Conservation (phyloP, 2,797 vertebrate species). For the Etheostoma perlongum region DNA sequence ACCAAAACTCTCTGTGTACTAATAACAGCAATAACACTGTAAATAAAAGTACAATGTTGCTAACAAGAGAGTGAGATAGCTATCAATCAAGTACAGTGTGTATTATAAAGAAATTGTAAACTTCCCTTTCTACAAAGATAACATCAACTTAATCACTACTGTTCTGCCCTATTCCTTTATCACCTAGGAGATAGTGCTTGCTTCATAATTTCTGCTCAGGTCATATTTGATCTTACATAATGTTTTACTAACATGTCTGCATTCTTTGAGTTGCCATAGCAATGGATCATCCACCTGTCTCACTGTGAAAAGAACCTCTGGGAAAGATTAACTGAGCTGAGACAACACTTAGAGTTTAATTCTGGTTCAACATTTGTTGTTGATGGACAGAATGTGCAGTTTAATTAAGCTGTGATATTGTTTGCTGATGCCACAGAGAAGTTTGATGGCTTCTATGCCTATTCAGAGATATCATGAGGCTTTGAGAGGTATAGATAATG, state of each 20-base stretch:
- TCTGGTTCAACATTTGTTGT: constrained; percentile 31
- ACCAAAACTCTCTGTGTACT: too few species aligned
- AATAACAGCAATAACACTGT: background rate
- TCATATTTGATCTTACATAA: constrained; percentile 43
- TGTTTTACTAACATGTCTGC: constrained; percentile 42
- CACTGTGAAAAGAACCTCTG: constrained; percentile 25
- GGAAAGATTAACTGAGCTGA: constrained; percentile 26
- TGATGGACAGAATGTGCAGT: background rate
- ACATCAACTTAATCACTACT: background rate
- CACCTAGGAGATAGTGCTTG: background rate
- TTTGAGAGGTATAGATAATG: constrained; percentile 7
- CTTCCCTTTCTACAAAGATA: background rate
- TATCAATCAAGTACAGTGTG: background rate
- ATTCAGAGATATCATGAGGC: background rate
- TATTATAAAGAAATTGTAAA: background rate
- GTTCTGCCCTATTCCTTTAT: background rate
- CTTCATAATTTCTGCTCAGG: constrained; percentile 36
- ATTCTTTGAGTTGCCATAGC: constrained; percentile 57
- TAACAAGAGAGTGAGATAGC: background rate
- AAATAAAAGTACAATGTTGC: background rate
- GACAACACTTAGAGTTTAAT: constrained; percentile 37
- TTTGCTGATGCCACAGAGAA: constrained; percentile 8
- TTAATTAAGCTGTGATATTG: constrained; percentile 32
- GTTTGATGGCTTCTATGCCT: background rate
- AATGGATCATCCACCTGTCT: constrained; percentile 37